Conservation (phyloP, 1,140 invertebrate genomes). For the Epicauta chinensis region DNA sequence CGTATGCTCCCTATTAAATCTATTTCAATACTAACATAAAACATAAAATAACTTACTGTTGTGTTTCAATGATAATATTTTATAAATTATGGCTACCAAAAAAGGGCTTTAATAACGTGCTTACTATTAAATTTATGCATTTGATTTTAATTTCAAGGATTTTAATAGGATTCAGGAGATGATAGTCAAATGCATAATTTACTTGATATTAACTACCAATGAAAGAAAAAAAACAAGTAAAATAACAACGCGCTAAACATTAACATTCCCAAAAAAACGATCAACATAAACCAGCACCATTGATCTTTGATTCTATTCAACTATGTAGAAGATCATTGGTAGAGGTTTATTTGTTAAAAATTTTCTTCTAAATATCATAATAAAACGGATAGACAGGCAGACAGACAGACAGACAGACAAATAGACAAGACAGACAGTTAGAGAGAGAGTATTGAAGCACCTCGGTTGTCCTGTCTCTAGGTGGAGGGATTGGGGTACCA, state of each 20-base stretch:
- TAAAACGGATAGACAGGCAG: conserved; percentile 13
- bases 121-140: conserved; percentile 1
- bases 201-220: too few relatives aligned
- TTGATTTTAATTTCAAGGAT: too few relatives aligned
- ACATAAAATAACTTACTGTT: conserved; percentile 26
- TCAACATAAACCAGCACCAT: conserved; percentile 1
- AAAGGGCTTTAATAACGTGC: conserved; percentile 10
- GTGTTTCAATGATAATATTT: conserved; percentile 21
- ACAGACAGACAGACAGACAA: conserved; percentile 28
- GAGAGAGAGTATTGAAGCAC: conserved; percentile 42
- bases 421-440: conserved; percentile 6
- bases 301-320: neutral
- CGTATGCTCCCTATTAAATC: too few relatives aligned
- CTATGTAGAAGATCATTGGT: too few relatives aligned
- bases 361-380: too few relatives aligned
- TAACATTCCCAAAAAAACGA: conserved; percentile 20
- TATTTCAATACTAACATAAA: conserved; percentile 12
- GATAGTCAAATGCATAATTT: too few relatives aligned
- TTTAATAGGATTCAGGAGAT: too few relatives aligned
- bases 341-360: too few relatives aligned
- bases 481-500: conserved; percentile 45
- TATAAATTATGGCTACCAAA: conserved; percentile 9
- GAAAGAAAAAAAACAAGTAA: neutral
- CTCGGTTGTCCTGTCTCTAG: conserved; percentile 52
- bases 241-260: conserved; percentile 24